Evolutionary conservation across 2,888 invertebrate genomes (phyloP), one percentile per base, ranked within the genome.

Genomic region (Exocentrus adspersus): DNA sequence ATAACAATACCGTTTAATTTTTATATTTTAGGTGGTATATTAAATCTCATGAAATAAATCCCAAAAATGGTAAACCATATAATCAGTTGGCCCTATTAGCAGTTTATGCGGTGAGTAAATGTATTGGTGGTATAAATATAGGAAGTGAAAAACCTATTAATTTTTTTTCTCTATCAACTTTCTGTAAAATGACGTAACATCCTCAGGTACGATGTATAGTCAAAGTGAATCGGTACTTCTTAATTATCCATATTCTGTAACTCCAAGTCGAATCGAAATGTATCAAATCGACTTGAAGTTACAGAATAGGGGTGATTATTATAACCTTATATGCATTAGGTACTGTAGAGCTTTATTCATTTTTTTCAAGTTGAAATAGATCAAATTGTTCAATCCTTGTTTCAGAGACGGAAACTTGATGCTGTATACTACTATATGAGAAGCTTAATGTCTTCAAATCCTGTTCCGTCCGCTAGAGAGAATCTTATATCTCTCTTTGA

Each of bases 361-460:
- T n/a, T n/a, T n/a, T n/a, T n/a, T n/a, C n/a, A n/a, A n/a, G n/a
- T n/a, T n/a, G n/a, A n/a, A n/a, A n/a, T n/a, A n/a, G n/a, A n/a
- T n/a, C n/a, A n/a, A n/a, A n/a, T n/a, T n/a, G n/a, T n/a, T 37
- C 6, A 37, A 37, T 12, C 6, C 2, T 71, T 76, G 60, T 87
- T 88, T 54, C 84, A 97, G 95, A 91, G 93, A 84, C 88, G 95
- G 78, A 95, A 94, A 86, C 86, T 97, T 70, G 97, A 97, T 82
- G 96, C 97, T n/a, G 94, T 97, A 4, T 98, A 97, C 83, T 97
- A 93, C 83, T 97, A 96, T 80, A 95, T 96, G 92, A 88, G 97
- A 75, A 96, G 97, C 83, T 85, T 97, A 74, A 93, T 95, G 88
- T 93, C 96, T 61, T 94, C 95, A 42, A 96, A 95, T 87, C 94